phyloP scores from a whole-genome alignment of 2,888 invertebrate species.

The Drosophila barbarae region DNA sequence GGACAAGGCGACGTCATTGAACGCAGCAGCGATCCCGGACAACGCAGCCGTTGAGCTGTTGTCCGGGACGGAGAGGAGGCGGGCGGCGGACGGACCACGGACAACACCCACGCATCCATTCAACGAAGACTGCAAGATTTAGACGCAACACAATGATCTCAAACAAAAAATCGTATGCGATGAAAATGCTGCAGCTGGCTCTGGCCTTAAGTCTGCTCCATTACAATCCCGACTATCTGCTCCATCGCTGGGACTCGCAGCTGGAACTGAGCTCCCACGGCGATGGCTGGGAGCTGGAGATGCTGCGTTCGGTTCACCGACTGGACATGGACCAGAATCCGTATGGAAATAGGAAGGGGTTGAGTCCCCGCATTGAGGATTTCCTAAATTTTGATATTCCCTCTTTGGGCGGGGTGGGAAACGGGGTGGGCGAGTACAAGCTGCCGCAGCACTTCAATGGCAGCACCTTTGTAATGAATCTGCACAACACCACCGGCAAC shows the following conservation, averaged over 20 bases:
- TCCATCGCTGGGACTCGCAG: constrained; percentile 81
- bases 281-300: constrained; percentile 79
- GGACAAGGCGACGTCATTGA: constrained; percentile 69
- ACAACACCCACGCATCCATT: constrained; percentile 43
- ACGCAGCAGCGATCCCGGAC: constrained; percentile 52
- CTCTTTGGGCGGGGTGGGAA: background rate
- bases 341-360: constrained; percentile 79
- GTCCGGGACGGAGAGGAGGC: constrained; percentile 46
- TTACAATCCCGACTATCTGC: constrained; percentile 87
- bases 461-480: constrained; percentile 83
- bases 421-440: constrained; percentile 41
- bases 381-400: constrained; percentile 83
- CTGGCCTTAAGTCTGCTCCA: constrained; percentile 89
- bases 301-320: constrained; percentile 77
- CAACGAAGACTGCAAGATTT: constrained; percentile 21
- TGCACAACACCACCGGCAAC: constrained; percentile 77
- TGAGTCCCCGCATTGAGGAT: constrained; percentile 80
- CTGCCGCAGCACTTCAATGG: constrained; percentile 80
- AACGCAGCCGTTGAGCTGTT: constrained; percentile 60
- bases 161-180: constrained; percentile 89
- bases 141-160: constrained; percentile 83
- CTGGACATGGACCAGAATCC: constrained; percentile 75
- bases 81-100: constrained; percentile 45
- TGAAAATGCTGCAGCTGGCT: constrained; percentile 90
- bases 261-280: constrained; percentile 74